These are phyloP conservation scores for Henricia sp. DNA, from an alignment of 53 echinoderm and acorn worm species.

Conservation along the genomic window DNA sequence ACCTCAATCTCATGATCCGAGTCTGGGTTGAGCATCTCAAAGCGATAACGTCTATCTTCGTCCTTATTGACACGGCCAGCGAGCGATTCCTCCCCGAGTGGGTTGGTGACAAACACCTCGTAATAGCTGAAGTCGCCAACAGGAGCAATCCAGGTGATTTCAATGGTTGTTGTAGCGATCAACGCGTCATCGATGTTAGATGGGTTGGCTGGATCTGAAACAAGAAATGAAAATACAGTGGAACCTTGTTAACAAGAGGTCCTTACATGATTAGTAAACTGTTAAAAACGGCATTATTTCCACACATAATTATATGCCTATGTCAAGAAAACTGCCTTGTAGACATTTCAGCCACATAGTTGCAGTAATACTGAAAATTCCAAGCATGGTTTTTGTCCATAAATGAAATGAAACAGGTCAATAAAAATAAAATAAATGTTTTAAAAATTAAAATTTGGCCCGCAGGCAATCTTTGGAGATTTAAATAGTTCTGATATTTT, in stretches of 20 bases:
- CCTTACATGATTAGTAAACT: too few relatives aligned
- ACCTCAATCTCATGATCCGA: slow-evolving; percentile 28
- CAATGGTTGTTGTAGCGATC: slow-evolving; percentile 39
- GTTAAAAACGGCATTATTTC: too few relatives aligned
- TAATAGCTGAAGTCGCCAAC: slow-evolving; percentile 45
- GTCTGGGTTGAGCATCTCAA: slow-evolving; percentile 42
- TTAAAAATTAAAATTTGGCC: too few relatives aligned
- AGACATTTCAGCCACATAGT: background rate
- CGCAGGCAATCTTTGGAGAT: too few relatives aligned
- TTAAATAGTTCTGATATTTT: too few relatives aligned
- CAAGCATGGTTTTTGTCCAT: too few relatives aligned
- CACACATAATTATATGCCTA: too few relatives aligned
- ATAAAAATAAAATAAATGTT: too few relatives aligned
- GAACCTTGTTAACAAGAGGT: too few relatives aligned
- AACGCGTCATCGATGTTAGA: background rate
- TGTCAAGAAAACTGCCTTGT: too few relatives aligned
- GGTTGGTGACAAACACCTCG: slow-evolving; percentile 27
- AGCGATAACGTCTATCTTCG: background rate
- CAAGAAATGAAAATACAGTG: background rate
- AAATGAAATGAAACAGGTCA: too few relatives aligned
- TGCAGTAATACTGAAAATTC: too few relatives aligned
- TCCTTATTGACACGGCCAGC: slow-evolving; percentile 24
- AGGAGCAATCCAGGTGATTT: slow-evolving; percentile 48
- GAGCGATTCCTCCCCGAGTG: background rate
- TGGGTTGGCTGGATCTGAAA: slow-evolving; percentile 41